Conservation (phyloP, 2,888 invertebrate genomes). For the Lasioglossum figueresi region DNA sequence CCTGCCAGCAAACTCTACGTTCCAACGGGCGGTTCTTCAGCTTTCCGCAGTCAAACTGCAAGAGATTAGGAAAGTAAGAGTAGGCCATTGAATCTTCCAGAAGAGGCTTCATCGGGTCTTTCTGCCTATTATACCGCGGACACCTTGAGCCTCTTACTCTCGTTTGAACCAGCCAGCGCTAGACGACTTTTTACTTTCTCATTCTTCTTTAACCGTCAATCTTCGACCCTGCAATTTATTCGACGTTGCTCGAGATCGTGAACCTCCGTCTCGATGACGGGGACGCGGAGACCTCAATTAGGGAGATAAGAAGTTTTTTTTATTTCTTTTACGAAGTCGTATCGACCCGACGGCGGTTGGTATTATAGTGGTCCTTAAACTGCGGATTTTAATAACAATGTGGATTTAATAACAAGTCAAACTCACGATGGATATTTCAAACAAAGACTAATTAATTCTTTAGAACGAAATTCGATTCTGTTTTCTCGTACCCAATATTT, state of each 20-base stretch:
- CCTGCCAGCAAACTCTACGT: constrained; percentile 38
- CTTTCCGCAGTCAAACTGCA: constrained; percentile 19
- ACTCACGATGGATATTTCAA: not conserved
- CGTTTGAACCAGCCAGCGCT: constrained; percentile 37
- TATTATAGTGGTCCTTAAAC: too few relatives aligned
- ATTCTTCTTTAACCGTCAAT: not conserved
- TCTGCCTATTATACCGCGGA: constrained; percentile 43
- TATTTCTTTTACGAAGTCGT: not conserved
- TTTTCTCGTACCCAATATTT: not conserved
- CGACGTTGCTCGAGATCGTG: not conserved
- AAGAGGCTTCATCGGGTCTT: constrained; percentile 38
- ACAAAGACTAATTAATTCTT: not conserved
- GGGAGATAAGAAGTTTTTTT: not conserved
- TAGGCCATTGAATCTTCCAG: constrained; percentile 47
- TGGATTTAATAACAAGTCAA: not conserved
- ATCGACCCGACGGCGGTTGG: not conserved
- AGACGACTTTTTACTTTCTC: not conserved
- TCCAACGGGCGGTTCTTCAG: constrained; percentile 29
- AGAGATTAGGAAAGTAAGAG: constrained; percentile 37
- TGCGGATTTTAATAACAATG: not conserved
- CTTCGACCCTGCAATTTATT: constrained; percentile 24
- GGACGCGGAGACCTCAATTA: not conserved
- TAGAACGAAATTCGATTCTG: too few relatives aligned
- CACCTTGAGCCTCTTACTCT: constrained; percentile 52
- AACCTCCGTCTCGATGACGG: not conserved